These are phyloP conservation scores for Laticauda colubrina DNA, from an alignment of 2,113 vertebrate genomes.

Conservation along the genomic window DNA sequence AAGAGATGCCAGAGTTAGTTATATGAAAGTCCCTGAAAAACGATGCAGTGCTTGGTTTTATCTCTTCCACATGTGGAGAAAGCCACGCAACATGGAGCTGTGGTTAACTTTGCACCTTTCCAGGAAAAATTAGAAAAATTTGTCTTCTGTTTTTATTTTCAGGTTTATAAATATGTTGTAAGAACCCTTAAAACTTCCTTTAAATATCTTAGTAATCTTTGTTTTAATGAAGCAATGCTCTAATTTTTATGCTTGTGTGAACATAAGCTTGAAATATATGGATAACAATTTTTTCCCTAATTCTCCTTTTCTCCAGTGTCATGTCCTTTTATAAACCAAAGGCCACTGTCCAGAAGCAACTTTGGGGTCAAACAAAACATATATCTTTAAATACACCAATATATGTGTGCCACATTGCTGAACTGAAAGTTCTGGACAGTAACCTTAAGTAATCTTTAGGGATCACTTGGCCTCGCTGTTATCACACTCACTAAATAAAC, in stretches of 20 bases:
- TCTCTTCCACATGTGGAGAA: not conserved
- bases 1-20: not conserved
- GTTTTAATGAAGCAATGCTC: not conserved
- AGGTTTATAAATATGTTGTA: not conserved
- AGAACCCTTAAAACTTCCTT: not conserved
- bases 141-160: not conserved
- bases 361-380: not conserved
- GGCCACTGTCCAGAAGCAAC: not conserved
- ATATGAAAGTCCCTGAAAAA: not conserved
- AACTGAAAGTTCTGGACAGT: not conserved
- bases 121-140: not conserved
- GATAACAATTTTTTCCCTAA: not conserved
- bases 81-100: not conserved
- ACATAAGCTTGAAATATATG: not conserved
- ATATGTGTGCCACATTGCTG: not conserved
- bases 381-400: not conserved
- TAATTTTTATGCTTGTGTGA: not conserved
- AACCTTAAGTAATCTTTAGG: not conserved
- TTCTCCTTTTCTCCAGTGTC: not conserved
- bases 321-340: not conserved
- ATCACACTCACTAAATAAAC: not conserved
- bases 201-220: not conserved
- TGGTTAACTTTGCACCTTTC: not conserved
- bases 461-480: not conserved
- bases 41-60: not conserved